Evolutionary conservation across 2,888 invertebrate species (phyloP).

Genomic region (Eilema sororculum): DNA sequence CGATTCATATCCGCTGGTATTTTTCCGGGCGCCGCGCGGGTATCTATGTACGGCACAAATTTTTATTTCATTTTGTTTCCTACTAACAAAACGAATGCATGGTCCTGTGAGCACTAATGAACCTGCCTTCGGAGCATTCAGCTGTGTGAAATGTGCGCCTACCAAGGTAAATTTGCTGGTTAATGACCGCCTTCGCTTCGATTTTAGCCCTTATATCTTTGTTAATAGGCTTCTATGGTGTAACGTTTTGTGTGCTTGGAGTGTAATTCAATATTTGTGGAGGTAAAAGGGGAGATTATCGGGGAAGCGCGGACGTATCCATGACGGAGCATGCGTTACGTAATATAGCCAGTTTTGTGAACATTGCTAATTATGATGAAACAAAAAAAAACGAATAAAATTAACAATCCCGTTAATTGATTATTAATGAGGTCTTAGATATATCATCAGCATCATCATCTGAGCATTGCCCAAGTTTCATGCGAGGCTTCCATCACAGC

Average conservation of each 20-base stretch:
- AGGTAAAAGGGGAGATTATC: constrained; percentile 61
- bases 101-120: constrained; percentile 72
- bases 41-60: constrained; percentile 51
- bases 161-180: constrained; percentile 52
- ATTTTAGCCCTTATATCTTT: constrained; percentile 55
- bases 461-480: too few species aligned
- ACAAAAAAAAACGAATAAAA: constrained; percentile 22
- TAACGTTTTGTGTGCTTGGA: constrained; percentile 27
- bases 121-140: constrained; percentile 68
- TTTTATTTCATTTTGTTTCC: constrained; percentile 65
- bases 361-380: constrained; percentile 46
- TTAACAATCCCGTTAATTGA: neutral
- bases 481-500: too few species aligned
- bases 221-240: constrained; percentile 36
- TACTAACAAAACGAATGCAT: constrained; percentile 64
- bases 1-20: constrained; percentile 61
- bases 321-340: constrained; percentile 52
- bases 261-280: constrained; percentile 40
- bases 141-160: constrained; percentile 55
- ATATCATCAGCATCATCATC: too few species aligned
- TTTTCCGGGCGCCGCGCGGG: constrained; percentile 49
- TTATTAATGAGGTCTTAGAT: neutral
- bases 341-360: constrained; percentile 38
- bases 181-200: constrained; percentile 46
- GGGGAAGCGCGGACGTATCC: constrained; percentile 54